These are phyloP conservation scores for Cataglyphis altisquamis DNA, from an alignment of 2,888 invertebrate genomes.

Conservation along the genomic window DNA sequence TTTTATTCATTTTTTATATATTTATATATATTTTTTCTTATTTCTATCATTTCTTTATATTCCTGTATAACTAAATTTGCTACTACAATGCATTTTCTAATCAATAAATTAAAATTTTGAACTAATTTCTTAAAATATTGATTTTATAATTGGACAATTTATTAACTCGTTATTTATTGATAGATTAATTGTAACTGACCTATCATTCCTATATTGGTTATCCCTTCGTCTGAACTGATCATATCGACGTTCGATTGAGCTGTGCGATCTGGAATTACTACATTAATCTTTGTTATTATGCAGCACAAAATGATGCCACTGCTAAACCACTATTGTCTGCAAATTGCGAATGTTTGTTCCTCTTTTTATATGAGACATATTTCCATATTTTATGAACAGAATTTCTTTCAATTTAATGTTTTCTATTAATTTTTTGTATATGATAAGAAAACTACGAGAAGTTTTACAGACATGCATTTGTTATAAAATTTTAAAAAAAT, in stretches of 20 bases:
- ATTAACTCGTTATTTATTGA: neutral
- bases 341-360: neutral
- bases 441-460: too few species aligned
- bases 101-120: neutral
- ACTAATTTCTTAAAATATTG: neutral
- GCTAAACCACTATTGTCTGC: neutral
- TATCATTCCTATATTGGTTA: neutral
- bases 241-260: neutral
- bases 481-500: too few species aligned
- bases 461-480: too few species aligned
- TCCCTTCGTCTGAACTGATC: neutral
- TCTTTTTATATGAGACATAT: too few species aligned
- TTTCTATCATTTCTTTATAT: neutral
- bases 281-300: neutral
- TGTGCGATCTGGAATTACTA: neutral
- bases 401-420: too few species aligned
- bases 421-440: too few species aligned
- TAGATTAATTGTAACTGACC: neutral
- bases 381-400: too few species aligned
- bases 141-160: neutral
- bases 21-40: neutral
- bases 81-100: neutral
- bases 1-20: neutral
- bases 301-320: neutral
- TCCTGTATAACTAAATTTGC: neutral